Base-by-base conservation (phyloP, 1,140 invertebrate genomes). In the Oppia nitens region DNA sequence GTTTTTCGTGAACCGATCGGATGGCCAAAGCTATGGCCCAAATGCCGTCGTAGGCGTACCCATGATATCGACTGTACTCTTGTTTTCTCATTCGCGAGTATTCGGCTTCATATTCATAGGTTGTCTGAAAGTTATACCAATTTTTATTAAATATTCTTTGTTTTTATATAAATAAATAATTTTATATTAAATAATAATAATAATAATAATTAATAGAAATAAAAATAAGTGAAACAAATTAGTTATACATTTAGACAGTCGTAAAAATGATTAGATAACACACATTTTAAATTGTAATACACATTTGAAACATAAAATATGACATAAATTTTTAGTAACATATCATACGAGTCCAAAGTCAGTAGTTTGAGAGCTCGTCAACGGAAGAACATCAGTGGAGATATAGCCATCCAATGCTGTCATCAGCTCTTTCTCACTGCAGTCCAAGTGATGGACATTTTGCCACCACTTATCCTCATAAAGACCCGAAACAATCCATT, bases 31-130 rank as follows among this genome's bases (percentile, higher is more conserved):
- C 91, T 57, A 94, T 88, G 1, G 91, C 87, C 93, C 93, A 97
- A 58, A 97, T 87, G 3, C 86, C 90, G 71, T 97, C 93, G 72
- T 96, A 96, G 14, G 92, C 92, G 70, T 96, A 97, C 1, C 91
- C 93, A 69, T 97, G 91, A 70, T 93, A 96, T 52, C 88, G 79
- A 17, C 89, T 94, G 71, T 91, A 95, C 66, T 91, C 85, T 0
- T 71, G 67, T 3, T 84, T 83, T 53, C 87, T 77, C 61, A 81
- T 72, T 6, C 80, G 77, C 64, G 94, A 80, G 70, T 96, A 95
- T 69, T 90, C 81, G 12, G 77, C 72, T 63, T 81, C 77, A 71
- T 96, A 96, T 68, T 94, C 83, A 61, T 83, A 80, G 0, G 89
- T 82, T 0, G 87, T 93, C 90, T 95, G 32, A n/a, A n/a, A n/a